Conservation (phyloP, 2,888 invertebrate species). For the Andricus curvator region DNA sequence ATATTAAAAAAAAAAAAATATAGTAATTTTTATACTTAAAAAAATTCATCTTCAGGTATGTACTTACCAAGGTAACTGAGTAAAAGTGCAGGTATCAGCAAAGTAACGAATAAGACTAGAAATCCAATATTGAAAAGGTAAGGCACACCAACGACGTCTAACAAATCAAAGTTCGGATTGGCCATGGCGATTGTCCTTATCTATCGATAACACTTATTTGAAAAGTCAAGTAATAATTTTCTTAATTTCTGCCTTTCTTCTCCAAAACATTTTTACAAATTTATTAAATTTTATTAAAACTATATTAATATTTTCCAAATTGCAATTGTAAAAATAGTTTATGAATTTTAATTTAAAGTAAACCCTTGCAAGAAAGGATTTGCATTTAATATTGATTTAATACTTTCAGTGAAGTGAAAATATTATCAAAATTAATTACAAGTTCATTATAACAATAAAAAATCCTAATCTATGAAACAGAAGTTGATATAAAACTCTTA, state of each 20-base stretch:
- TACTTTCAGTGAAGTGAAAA: background rate
- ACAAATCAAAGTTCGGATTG: conserved; percentile 45
- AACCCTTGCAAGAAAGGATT: background rate
- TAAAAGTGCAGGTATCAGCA: conserved; percentile 56
- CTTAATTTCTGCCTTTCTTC: background rate
- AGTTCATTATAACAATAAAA: background rate
- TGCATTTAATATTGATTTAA: background rate
- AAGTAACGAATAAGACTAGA: conserved; percentile 50
- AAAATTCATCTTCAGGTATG: background rate
- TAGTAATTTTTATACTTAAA: background rate
- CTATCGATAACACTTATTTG: conserved; percentile 24
- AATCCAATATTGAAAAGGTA: conserved; percentile 57
- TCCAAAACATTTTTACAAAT: background rate
- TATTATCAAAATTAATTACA: background rate
- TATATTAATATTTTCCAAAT: background rate
- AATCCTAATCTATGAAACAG: background rate
- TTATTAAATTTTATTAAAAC: background rate
- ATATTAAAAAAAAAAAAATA: background rate
- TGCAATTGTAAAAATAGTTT: background rate
- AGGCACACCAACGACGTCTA: conserved; percentile 54
- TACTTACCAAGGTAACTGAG: conserved; percentile 61
- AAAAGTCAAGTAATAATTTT: background rate
- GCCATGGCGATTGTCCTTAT: conserved; percentile 30
- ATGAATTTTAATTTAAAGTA: background rate
- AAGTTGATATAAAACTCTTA: background rate